phyloP scores from a whole-genome alignment of 35 echinoderm and acorn worm genomes.

The Apostichopus japonicus region DNA sequence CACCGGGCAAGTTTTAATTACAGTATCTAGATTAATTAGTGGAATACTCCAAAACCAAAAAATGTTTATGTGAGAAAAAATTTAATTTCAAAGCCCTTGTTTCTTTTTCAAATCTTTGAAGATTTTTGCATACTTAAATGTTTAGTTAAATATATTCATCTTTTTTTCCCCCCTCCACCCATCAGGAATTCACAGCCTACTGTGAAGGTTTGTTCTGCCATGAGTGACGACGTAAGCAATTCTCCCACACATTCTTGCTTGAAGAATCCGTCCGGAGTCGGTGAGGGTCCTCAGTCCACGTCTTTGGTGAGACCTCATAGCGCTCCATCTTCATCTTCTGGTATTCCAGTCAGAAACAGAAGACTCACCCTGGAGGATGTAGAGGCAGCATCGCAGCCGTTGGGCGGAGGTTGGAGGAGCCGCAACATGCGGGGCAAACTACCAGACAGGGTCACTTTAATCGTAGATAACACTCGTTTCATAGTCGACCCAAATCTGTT shows the following conservation, averaged over 20 bases:
- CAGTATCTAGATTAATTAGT: too few species aligned
- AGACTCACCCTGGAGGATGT: constrained; percentile 44
- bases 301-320: constrained; percentile 24
- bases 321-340: constrained; percentile 20
- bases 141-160: too few species aligned
- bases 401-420: constrained; percentile 33
- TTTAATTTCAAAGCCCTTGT: too few species aligned
- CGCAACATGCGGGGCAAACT: constrained; percentile 49
- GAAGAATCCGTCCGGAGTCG: constrained; percentile 54
- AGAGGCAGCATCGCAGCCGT: not conserved
- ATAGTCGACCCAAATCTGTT: constrained; percentile 84
- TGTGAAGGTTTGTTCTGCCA: constrained; percentile 42
- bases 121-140: too few species aligned
- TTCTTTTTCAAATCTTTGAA: too few species aligned
- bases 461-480: constrained; percentile 92
- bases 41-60: too few species aligned
- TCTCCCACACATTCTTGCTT: constrained; percentile 79
- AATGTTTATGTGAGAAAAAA: too few species aligned
- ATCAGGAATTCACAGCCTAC: constrained; percentile 32
- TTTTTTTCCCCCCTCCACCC: not conserved
- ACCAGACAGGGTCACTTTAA: constrained; percentile 89
- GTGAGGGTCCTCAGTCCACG: constrained; percentile 18
- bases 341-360: constrained; percentile 48
- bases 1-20: too few species aligned
- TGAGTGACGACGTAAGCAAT: constrained; percentile 49